Evolutionary conservation across 1,140 invertebrate genomes (phyloP), one percentile per base, ranked within the genome.

Genomic region (Apolygus lucorum): DNA sequence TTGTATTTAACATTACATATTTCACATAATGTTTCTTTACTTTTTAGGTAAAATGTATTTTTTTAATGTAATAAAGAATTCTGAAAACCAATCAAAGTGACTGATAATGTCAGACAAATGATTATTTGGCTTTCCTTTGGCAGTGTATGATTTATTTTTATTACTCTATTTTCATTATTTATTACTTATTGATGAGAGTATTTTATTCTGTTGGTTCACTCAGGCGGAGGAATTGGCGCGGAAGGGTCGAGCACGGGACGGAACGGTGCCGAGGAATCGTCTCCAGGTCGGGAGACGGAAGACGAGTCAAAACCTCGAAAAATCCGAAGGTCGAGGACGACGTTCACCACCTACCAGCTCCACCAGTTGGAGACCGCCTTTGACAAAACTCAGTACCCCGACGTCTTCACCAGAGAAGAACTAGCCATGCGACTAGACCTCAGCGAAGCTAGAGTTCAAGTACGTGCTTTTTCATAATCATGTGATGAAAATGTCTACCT

Each of bases 371-470:
- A 99, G 81, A 82, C 92, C 63, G 92, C 95, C 21, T 99, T 99
- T 79, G 94, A 96, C 78, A 97, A 97, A 81, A 98, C 95, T 1
- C 96, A 98, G 81, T 99, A 99, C 81, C 96, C 96, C 0, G 96
- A 99, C 78, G 94, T 97, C 13, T 96, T 94, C 77, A 98, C 94
- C n/a, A 83, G 96, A 67, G 96, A 99, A 79, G 95, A 98, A 79
- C 82, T 99, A 24, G 96, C 96, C 0, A 87, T 95, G 84, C 84
- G 93, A 67, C 84, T 99, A 70, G 93, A 97, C 76, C 85, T 99
- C 2, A 97, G 94, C 74, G 96, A 99, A 82, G 96, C 96, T 4
- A 81, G 96, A 78, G 96, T 99, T 14, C 96, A 99, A 90, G 96
- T 98, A 77, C 81, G 76, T 75, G 26, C n/a, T n/a, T n/a, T n/a